These are phyloP conservation scores for Ailuropoda melanoleuca DNA, from an alignment of 2,113 vertebrate species.

Conservation along the genomic window DNA sequence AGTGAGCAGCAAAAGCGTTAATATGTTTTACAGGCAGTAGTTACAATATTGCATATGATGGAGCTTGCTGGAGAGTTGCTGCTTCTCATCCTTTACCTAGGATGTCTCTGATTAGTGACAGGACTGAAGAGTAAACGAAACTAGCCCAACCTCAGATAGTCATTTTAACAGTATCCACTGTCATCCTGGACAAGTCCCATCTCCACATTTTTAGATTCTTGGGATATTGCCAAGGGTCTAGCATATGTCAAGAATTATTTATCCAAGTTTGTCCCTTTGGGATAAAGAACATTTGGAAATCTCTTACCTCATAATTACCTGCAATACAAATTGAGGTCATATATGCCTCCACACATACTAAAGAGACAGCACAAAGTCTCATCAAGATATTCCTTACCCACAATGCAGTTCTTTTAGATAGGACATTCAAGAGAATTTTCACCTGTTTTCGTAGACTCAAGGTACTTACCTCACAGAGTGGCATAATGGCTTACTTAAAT, in stretches of 20 bases:
- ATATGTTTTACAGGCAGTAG: not conserved
- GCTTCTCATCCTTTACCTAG: not conserved
- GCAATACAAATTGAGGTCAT: not conserved
- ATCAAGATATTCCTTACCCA: not conserved
- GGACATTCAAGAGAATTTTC: not conserved
- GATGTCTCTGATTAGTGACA: not conserved
- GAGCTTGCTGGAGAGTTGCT: not conserved
- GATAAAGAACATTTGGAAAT: not conserved
- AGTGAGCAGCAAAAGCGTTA: not conserved
- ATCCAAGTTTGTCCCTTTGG: not conserved
- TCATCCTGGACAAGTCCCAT: not conserved
- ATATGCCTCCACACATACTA: not conserved
- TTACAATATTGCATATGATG: not conserved
- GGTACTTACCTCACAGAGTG: not conserved
- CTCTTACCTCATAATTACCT: not conserved
- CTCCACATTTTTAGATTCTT: not conserved
- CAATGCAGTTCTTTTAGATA: not conserved
- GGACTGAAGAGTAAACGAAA: not conserved
- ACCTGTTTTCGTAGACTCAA: not conserved
- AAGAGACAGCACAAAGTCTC: not conserved
- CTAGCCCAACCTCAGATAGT: too few relatives aligned
- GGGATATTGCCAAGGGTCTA: not conserved
- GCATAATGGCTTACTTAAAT: not conserved
- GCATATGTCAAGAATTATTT: not conserved
- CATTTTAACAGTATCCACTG: not conserved